A percentile compares a stretch with the other conserved stretches of the same genome.
phyloP scores from a whole-genome alignment of 1,140 invertebrate genomes.

The Danaus plexippus region DNA sequence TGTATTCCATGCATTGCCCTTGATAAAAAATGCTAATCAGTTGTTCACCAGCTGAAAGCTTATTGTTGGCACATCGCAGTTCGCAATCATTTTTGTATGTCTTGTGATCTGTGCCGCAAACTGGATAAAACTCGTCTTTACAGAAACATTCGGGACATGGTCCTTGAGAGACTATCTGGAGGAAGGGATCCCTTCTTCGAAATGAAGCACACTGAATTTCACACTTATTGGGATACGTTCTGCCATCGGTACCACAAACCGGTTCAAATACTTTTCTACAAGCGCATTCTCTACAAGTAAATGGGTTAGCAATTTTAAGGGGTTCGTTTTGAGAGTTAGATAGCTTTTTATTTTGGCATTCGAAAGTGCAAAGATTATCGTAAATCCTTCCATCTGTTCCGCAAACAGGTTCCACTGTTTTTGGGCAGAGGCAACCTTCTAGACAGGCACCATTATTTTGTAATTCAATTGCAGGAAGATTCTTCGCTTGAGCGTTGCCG shows the following conservation, averaged over 20 bases:
- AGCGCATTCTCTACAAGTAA: constrained; percentile 21
- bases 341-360: constrained; percentile 22
- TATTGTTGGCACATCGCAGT: constrained; percentile 18
- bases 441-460: constrained; percentile 29
- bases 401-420: constrained; percentile 23
- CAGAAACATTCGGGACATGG: constrained; percentile 26
- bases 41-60: background rate
- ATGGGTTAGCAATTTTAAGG: constrained; percentile 12
- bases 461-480: constrained; percentile 15
- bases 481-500: constrained; percentile 5
- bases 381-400: constrained; percentile 25
- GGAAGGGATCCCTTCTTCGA: too few species aligned
- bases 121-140: constrained; percentile 73
- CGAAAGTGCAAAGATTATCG: constrained; percentile 21
- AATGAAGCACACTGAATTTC: constrained; percentile 15
- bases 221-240: constrained; percentile 24
- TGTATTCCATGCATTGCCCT: constrained; percentile 18
- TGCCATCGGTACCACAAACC: constrained; percentile 77
- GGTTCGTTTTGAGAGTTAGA: constrained; percentile 11
- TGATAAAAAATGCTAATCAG: constrained; percentile 17
- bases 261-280: constrained; percentile 45
- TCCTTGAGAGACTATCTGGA: constrained; percentile 3
- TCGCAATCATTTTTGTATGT: constrained; percentile 26
- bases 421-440: constrained; percentile 24
- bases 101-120: constrained; percentile 73